Evolutionary conservation across 64 coral and sea anemone genomes (phyloP), one percentile per base, ranked within the genome.

Genomic region (Stichodactyla helianthus): DNA sequence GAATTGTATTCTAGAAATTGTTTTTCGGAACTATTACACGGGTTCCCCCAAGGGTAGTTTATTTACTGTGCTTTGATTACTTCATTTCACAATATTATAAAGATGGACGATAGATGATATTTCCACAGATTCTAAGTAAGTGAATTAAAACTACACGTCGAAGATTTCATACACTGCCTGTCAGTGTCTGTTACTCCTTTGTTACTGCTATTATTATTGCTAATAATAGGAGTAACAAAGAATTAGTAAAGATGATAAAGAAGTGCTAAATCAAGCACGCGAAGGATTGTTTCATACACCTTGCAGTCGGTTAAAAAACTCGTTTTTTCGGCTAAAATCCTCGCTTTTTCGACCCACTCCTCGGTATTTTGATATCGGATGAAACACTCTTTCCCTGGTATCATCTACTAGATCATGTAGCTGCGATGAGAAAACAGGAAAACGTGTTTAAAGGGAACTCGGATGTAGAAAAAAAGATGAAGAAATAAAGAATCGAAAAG

Each of bases 11-110:
- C 35, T 44, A 44, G 35, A 58, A 15, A 58, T 58, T 58, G 68
- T 74, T 74, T 74, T 9, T 10, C 10, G n/a, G 7, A 23, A 74
- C 68, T 25, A 74, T 74, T 28, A 74, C 68, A 74, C 68, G 68
- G 68, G 35, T 4, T 65, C 0, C 68, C 68, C 68, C 68, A 74
- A 74, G 68, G 68, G 68, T 10, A 74, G 25, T 74, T 31, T 74
- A 74, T 74, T 74, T 74, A 31, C 68, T 27, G 68, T 74, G 31
- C 68, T 74, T 74, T 23, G 68, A 74, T 74, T 74, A 74, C 68
- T 74, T 74, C 27, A 74, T 74, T 27, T 11, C 7, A 74, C 68
- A 26, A 74, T 74, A 74, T 44, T 44, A 74, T 74, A 31, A 31
- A 65, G 0, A 65, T 15, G 59, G 8, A 65, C 62, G 18, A 6